Conservation (phyloP, 2,888 invertebrate genomes). For the Caenorhabditis becei region DNA sequence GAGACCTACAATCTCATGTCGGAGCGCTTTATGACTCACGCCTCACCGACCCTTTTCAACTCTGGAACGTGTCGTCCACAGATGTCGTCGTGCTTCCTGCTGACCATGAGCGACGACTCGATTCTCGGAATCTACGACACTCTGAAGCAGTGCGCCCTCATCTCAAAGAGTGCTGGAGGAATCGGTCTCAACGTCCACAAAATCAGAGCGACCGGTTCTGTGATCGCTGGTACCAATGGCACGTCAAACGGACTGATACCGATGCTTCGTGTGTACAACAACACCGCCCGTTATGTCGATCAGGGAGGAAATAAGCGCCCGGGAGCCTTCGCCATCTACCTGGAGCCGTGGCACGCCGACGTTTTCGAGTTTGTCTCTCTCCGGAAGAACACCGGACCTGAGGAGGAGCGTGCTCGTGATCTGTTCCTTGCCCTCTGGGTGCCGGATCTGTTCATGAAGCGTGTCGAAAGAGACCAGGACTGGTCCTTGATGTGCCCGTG, state of each 20-base stretch:
- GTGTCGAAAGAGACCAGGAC: conserved; percentile 85
- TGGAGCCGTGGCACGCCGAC: conserved; percentile 99
- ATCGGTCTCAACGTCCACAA: conserved; percentile 97
- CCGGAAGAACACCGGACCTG: conserved; percentile 92
- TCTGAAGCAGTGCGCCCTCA: conserved; percentile 88
- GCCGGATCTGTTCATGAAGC: conserved; percentile 97
- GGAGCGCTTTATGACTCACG: conserved; percentile 96
- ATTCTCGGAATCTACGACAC: conserved; percentile 81
- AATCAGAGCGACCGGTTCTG: conserved; percentile 92
- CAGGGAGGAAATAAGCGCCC: conserved; percentile 98
- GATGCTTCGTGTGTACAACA: conserved; percentile 95
- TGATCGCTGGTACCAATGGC: conserved; percentile 95
- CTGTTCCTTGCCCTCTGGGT: conserved; percentile 97
- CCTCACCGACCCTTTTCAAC: conserved; percentile 96
- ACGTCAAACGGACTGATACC: conserved; percentile 96
- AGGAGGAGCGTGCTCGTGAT: conserved; percentile 94
- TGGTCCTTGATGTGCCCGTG: conserved; percentile 99
- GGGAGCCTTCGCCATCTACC: conserved; percentile 96
- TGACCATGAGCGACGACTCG: conserved; percentile 94
- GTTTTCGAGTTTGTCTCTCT: conserved; percentile 95
- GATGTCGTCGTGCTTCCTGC: conserved; percentile 93
- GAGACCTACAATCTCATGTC: conserved; percentile 96
- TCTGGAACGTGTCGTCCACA: conserved; percentile 93
- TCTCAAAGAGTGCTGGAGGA: conserved; percentile 97
- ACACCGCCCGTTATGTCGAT: conserved; percentile 95